phyloP scores from a whole-genome alignment of 2,113 vertebrate species.

The Epinephelus moara region DNA sequence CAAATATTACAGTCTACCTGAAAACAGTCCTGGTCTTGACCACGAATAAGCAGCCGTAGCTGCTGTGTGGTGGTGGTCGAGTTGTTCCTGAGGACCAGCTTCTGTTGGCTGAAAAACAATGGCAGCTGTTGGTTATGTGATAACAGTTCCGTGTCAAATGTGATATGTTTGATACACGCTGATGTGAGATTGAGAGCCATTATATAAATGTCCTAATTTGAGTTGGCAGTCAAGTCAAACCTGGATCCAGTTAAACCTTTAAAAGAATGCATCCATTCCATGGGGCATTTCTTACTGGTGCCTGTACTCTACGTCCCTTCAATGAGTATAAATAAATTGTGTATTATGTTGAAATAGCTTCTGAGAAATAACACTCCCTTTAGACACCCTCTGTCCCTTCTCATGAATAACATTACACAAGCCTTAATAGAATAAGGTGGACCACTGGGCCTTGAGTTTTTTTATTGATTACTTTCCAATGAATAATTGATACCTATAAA shows the following conservation, averaged over 20 bases:
- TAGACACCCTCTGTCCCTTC: slow-evolving; percentile 58
- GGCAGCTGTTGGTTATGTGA: background rate
- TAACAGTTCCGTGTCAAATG: background rate
- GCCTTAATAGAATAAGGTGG: slow-evolving; percentile 58
- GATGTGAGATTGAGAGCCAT: background rate
- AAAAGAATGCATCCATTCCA: background rate
- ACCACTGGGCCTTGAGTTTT: slow-evolving; percentile 40
- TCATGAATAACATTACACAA: slow-evolving; percentile 77
- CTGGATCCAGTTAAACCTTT: slow-evolving; percentile 9
- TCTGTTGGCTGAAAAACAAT: slow-evolving; percentile 88
- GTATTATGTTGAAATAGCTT: slow-evolving; percentile 70
- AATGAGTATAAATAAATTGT: slow-evolving; percentile 58
- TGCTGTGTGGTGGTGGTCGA: slow-evolving; percentile 87
- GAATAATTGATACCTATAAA: slow-evolving; percentile 63
- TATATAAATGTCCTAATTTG: background rate
- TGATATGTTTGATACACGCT: background rate
- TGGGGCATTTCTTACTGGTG: background rate
- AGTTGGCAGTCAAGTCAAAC: background rate
- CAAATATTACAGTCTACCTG: slow-evolving; percentile 84
- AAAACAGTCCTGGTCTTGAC: slow-evolving; percentile 97
- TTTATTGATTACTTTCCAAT: slow-evolving; percentile 65
- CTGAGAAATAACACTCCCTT: slow-evolving; percentile 59
- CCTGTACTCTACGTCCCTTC: slow-evolving; percentile 36
- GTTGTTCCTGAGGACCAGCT: slow-evolving; percentile 92
- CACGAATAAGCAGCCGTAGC: slow-evolving; percentile 92